These are phyloP conservation scores for Hydropsyche tenuis DNA, from an alignment of 1,140 invertebrate genomes.

Conservation along the genomic window DNA sequence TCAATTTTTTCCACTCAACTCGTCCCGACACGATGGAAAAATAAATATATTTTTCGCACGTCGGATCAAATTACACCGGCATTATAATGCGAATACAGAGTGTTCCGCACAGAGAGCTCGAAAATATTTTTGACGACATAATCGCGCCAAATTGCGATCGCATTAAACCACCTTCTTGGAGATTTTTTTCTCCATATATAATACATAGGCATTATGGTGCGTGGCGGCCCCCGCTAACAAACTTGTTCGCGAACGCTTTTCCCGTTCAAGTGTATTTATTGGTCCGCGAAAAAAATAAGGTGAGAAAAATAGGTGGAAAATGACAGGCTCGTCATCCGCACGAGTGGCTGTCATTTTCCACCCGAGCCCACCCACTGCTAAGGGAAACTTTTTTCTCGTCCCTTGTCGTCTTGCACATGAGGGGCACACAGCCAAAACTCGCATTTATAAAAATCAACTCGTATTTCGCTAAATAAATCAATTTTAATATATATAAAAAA, in stretches of 20 bases:
- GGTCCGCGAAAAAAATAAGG: conserved; percentile 32
- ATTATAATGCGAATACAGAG: no score
- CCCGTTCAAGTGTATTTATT: conserved; percentile 43
- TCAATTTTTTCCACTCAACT: not conserved
- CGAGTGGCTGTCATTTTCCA: conserved; percentile 36
- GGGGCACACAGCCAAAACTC: no score
- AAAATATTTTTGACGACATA: conserved; percentile 10
- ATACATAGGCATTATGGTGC: not conserved
- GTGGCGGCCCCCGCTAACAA: not conserved
- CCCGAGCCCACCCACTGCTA: not conserved
- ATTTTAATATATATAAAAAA: no score
- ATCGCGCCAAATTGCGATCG: not conserved
- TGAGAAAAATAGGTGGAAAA: conserved; percentile 39
- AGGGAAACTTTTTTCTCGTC: conserved; percentile 28
- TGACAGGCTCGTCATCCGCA: conserved; percentile 41
- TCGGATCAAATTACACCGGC: not conserved
- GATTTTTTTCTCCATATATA: not conserved
- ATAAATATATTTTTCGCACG: conserved; percentile 7
- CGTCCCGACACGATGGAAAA: not conserved
- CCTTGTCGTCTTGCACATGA: conserved; percentile 28
- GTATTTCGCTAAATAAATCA: no score
- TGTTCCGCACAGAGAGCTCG: no score
- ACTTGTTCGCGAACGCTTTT: conserved; percentile 27
- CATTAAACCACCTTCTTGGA: not conserved
- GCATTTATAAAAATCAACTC: no score